A percentile compares a stretch with the other conserved stretches of the same genome.
Conservation (phyloP, 2,888 invertebrate species). For the Netelia fuscicornis region DNA sequence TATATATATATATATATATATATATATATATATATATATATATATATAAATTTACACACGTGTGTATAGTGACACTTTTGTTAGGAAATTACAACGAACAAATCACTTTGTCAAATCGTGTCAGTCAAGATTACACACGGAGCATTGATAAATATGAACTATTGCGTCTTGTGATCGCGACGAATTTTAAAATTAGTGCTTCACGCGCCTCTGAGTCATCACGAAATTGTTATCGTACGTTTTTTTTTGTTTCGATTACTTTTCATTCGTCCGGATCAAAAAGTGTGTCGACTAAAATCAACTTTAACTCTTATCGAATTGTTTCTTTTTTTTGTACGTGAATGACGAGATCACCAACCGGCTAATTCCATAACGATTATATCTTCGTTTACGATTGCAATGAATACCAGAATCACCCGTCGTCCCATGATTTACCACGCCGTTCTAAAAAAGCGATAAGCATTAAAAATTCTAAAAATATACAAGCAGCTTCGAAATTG, state of each 20-base stretch:
- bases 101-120: conserved; percentile 45
- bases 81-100: conserved; percentile 47
- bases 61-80: conserved; percentile 23
- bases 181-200: conserved; percentile 30
- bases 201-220: conserved; percentile 30
- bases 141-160: conserved; percentile 30
- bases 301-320: conserved; percentile 13
- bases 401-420: conserved; percentile 32
- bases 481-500: conserved; percentile 1
- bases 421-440: conserved; percentile 38
- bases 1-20: not conserved
- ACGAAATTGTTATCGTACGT: conserved; percentile 1
- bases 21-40: not conserved
- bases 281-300: not conserved
- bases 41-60: not conserved
- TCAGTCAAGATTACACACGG: conserved; percentile 35
- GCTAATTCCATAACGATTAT: conserved; percentile 16
- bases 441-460: conserved; percentile 9
- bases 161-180: conserved; percentile 14
- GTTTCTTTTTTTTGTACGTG: not conserved
- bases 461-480: conserved; percentile 9
- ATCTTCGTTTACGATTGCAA: conserved; percentile 24
- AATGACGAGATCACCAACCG: conserved; percentile 48
- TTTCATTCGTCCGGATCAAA: not conserved
- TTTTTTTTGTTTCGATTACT: conserved; percentile 12